Conservation (phyloP, 2,113 vertebrate genomes). For the Phyllostomus discolor region DNA sequence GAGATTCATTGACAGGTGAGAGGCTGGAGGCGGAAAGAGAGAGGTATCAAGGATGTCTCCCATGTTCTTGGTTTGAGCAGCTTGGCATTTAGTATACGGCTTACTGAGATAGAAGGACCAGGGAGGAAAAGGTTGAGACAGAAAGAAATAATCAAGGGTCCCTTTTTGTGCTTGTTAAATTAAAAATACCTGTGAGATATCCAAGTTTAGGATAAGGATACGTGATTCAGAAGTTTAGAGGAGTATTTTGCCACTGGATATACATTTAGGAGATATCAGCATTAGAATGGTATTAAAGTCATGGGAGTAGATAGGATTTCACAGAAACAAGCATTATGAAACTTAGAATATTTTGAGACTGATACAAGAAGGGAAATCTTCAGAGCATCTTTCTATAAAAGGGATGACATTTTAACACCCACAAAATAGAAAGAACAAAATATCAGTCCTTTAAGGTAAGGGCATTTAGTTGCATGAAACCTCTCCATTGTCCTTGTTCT, state of each 20-base stretch:
- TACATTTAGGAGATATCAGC: background rate
- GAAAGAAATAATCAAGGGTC: background rate
- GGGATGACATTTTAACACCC: constrained; percentile 1
- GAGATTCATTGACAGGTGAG: background rate
- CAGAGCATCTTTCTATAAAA: background rate
- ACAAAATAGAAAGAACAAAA: background rate
- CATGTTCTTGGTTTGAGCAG: background rate
- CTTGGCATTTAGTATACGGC: background rate
- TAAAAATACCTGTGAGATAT: background rate
- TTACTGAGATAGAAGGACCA: background rate
- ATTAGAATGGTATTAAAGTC: background rate
- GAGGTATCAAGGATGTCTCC: background rate
- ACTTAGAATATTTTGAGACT: background rate
- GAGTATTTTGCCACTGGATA: background rate
- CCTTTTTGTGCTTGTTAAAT: background rate
- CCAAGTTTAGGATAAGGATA: too few relatives aligned
- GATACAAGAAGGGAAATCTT: background rate
- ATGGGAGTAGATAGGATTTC: background rate
- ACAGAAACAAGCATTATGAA: background rate
- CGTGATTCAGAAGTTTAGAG: background rate
- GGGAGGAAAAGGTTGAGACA: background rate
- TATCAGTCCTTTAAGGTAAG: background rate
- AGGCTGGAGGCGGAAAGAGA: background rate
- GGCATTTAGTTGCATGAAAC: background rate
- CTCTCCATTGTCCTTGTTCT: background rate